Base-by-base conservation (phyloP, 2,888 invertebrate genomes). In the Gortyna flavago region DNA sequence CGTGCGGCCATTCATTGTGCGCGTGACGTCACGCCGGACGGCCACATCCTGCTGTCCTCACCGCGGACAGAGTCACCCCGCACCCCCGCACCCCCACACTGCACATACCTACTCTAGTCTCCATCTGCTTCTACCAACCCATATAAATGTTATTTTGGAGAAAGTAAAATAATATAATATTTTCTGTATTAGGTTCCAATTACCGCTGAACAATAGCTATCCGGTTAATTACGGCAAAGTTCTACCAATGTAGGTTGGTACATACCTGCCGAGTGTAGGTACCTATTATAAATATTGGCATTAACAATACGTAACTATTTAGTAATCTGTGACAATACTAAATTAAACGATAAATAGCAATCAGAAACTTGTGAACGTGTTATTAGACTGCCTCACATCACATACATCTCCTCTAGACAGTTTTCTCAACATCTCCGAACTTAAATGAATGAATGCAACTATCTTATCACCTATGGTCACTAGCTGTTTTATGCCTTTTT, bases 11-110 rank as follows among this genome's bases (percentile, higher is more conserved):
- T 48, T 25, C 21, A 51, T 9, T 2, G 62, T 25, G 72, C 32
- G 41, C 32, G 80, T 79, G 78, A 79, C 78, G 80, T 79, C 78
- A 73, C 78, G 65, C 73, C 78, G 78, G 78, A 79, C 80, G 76
- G 65, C 59, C 38, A 64, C 78, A 48, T 79, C 78, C 78, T 72
- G 76, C 76, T 35, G 35, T 48, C 65, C 62, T 29, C 64, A 6
- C 29, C 57, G 75, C 75, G 35, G 44, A 25, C 44, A 21, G 51
- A 38, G 25, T 69, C 54, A 3, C 41, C 51, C 7, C 64, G 44
- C 62, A 8, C 7, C 7, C 25, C 16, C 59, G 13, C 21, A 0
- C n/a, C 25, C 44, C 21, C 70, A 1, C 64, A n/a, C 48, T 1
- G 1, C 25, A 35, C 18, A 77, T 41, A 65, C 54, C 8, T 54